These are phyloP conservation scores for Ichneumon xanthorius DNA, from an alignment of 2,888 invertebrate species.

Conservation along the genomic window DNA sequence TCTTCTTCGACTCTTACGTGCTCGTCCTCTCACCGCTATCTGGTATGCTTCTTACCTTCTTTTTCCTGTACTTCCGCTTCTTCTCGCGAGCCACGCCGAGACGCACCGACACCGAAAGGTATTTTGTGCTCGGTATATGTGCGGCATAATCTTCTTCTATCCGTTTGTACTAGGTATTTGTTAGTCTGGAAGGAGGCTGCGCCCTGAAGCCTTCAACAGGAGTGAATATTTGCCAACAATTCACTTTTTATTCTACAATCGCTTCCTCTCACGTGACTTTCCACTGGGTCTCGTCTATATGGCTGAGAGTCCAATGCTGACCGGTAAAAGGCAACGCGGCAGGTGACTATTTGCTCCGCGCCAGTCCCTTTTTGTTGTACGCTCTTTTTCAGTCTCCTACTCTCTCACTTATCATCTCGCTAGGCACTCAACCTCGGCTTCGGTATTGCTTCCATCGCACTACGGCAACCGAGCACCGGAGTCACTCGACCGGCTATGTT, in stretches of 20 bases:
- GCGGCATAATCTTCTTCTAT: background rate
- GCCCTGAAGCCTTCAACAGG: background rate
- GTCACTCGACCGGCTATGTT: slow-evolving; percentile 40
- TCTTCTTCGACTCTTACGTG: slow-evolving; percentile 14
- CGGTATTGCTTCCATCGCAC: slow-evolving; percentile 22
- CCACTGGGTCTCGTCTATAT: slow-evolving; percentile 40
- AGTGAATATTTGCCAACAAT: slow-evolving; percentile 47
- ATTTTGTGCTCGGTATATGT: background rate
- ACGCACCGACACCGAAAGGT: slow-evolving; percentile 16
- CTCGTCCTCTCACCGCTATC: slow-evolving; percentile 50
- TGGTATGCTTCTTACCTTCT: slow-evolving; percentile 56
- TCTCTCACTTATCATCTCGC: slow-evolving; percentile 41
- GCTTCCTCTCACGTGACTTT: slow-evolving; percentile 41
- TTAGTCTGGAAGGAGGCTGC: slow-evolving; percentile 14
- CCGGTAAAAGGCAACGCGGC: slow-evolving; percentile 44
- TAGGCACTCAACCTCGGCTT: slow-evolving; percentile 21
- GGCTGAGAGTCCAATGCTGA: background rate
- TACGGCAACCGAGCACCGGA: background rate
- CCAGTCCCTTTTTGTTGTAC: slow-evolving; percentile 11
- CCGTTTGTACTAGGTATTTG: slow-evolving; percentile 3
- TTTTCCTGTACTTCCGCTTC: slow-evolving; percentile 63
- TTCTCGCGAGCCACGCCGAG: slow-evolving; percentile 28
- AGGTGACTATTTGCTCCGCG: slow-evolving; percentile 56
- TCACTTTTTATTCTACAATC: slow-evolving; percentile 25
- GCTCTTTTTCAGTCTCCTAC: slow-evolving; percentile 44